Evolutionary conservation across 2,888 invertebrate genomes (phyloP), one percentile per base, ranked within the genome.

Genomic region (Iphiclides podalirius): DNA sequence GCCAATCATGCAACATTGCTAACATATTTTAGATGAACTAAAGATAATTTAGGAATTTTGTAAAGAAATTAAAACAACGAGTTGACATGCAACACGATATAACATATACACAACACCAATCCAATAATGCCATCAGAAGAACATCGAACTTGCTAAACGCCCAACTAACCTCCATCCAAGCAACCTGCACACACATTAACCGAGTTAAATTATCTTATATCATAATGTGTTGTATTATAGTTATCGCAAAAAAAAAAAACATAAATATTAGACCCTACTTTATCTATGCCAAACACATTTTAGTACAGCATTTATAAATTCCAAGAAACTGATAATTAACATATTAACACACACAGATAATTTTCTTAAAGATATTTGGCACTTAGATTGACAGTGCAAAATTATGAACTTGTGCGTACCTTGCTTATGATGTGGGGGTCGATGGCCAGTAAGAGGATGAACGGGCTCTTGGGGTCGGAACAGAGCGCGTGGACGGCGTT

Each of bases 341-440:
- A n/a, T n/a, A n/a, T n/a, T n/a, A n/a, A n/a, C n/a, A n/a, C n/a
- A n/a, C n/a, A n/a, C n/a, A n/a, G n/a, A n/a, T n/a, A n/a, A n/a
- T n/a, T n/a, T n/a, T n/a, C n/a, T n/a, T n/a, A n/a, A n/a, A n/a
- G n/a, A n/a, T n/a, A n/a, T n/a, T n/a, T n/a, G n/a, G n/a, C n/a
- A n/a, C n/a, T n/a, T n/a, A n/a, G n/a, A n/a, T n/a, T n/a, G n/a
- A n/a, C n/a, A n/a, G n/a, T n/a, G n/a, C n/a, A n/a, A n/a, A n/a
- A n/a, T n/a, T n/a, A n/a, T n/a, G n/a, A n/a, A n/a, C n/a, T n/a
- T n/a, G n/a, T n/a, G n/a, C 14, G 7, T 57, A 95, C 97, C 91
- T 98, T 98, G 60, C 98, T 96, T 67, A 99, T 98, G 57, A 99
- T 97, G 83, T 99, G 99, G 1, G 99, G 99, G 90, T 99, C 99